phyloP scores from a whole-genome alignment of 2,888 invertebrate genomes.

The Itoplectis maculator region DNA sequence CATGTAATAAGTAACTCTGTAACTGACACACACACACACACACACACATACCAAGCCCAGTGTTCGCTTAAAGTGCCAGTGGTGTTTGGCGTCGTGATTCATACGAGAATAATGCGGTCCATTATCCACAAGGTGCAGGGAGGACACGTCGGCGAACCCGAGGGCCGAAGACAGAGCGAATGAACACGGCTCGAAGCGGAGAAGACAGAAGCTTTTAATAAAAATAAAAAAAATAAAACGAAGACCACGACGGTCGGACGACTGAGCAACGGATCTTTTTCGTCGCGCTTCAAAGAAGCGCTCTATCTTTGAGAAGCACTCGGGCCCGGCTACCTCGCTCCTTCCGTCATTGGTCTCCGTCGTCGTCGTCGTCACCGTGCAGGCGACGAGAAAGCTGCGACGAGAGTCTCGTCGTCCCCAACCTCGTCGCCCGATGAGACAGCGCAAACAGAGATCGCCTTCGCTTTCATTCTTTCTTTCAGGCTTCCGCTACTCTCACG shows the following conservation, averaged over 20 bases:
- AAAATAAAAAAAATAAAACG: slow-evolving; percentile 39
- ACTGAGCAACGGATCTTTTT: slow-evolving; percentile 51
- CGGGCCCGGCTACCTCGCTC: background rate
- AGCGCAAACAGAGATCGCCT: slow-evolving; percentile 46
- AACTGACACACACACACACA: slow-evolving; percentile 3
- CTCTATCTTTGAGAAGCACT: slow-evolving; percentile 53
- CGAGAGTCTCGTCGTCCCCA: background rate
- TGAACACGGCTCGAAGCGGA: slow-evolving; percentile 1
- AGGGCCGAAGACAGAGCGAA: background rate
- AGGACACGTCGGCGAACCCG: slow-evolving; percentile 3
- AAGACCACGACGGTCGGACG: slow-evolving; percentile 21
- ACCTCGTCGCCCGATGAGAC: slow-evolving; percentile 24
- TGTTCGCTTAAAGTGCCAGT: slow-evolving; percentile 9
- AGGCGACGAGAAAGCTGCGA: slow-evolving; percentile 6
- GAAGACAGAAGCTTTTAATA: slow-evolving; percentile 55
- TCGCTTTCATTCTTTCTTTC: slow-evolving; percentile 25
- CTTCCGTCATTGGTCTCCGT: background rate
- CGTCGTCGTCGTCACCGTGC: background rate
- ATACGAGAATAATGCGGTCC: slow-evolving; percentile 54
- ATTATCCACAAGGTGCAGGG: slow-evolving; percentile 43
- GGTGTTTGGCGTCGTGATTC: slow-evolving; percentile 46
- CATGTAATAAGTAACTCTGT: background rate
- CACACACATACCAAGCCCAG: background rate
- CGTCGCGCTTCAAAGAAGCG: slow-evolving; percentile 35
- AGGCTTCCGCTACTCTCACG: slow-evolving; percentile 10